Evolutionary conservation across 2,888 invertebrate species (phyloP).

Genomic region (Aphidoletes aphidimyza): DNA sequence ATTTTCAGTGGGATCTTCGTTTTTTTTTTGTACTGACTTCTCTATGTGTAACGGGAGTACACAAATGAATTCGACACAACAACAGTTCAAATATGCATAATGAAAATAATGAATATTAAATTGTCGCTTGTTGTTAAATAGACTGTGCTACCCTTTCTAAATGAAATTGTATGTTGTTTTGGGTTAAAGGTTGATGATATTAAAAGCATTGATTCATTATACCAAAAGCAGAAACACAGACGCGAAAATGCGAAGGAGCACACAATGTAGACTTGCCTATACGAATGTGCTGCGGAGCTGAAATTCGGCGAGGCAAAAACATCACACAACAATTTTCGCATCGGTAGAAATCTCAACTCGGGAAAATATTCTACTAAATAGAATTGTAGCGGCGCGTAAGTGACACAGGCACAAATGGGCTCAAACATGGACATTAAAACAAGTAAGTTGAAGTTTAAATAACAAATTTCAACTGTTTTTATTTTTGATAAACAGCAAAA

Average conservation of each 20-base stretch:
- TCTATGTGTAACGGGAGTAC: background rate
- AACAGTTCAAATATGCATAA: background rate
- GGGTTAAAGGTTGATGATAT: slow-evolving; percentile 17
- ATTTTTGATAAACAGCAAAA: too few species aligned
- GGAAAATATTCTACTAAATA: too few species aligned
- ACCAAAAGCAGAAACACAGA: background rate
- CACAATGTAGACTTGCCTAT: too few species aligned
- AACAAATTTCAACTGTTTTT: too few species aligned
- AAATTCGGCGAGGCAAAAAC: too few species aligned
- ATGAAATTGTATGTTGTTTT: slow-evolving; percentile 27
- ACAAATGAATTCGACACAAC: background rate
- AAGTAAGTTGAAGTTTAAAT: background rate
- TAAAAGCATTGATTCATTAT: background rate
- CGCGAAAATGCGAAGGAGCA: background rate
- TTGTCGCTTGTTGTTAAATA: slow-evolving; percentile 24
- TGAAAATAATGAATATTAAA: slow-evolving; percentile 36
- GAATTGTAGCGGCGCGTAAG: background rate
- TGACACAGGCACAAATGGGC: background rate
- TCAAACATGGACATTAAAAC: slow-evolving; percentile 7
- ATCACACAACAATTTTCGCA: too few species aligned
- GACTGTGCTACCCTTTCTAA: slow-evolving; percentile 2
- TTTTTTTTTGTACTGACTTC: too few species aligned
- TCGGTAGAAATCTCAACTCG: too few species aligned
- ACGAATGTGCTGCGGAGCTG: too few species aligned
- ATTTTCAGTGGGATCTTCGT: background rate